Percentiles rank a stretch among this genome's conserved stretches.
Conservation (phyloP, 2,888 invertebrate species). For the Parasteatoda lunata region DNA sequence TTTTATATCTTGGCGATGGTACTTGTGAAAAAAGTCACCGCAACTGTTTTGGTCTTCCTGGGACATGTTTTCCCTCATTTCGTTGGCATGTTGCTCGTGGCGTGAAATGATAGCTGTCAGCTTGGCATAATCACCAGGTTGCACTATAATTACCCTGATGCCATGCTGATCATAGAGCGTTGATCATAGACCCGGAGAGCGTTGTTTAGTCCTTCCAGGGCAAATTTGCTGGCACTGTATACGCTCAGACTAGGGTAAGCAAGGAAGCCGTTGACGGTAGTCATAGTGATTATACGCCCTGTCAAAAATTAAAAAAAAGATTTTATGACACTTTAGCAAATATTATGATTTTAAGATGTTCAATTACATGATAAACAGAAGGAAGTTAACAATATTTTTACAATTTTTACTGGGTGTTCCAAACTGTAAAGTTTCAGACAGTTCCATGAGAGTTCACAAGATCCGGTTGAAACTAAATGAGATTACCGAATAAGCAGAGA, state of each 20-base stretch:
- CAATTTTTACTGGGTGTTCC: too few species aligned
- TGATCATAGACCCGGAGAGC: slow-evolving; percentile 85
- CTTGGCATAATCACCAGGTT: slow-evolving; percentile 85
- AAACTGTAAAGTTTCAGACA: too few species aligned
- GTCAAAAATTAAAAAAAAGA: background rate
- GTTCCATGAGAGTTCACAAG: too few species aligned
- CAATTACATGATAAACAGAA: too few species aligned
- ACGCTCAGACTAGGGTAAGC: slow-evolving; percentile 83
- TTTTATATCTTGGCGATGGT: slow-evolving; percentile 74
- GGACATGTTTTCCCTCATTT: slow-evolving; percentile 81
- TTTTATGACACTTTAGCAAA: background rate
- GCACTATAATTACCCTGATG: slow-evolving; percentile 82
- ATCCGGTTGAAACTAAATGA: too few species aligned
- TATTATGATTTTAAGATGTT: too few species aligned
- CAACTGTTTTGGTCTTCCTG: slow-evolving; percentile 78
- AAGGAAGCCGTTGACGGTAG: slow-evolving; percentile 87
- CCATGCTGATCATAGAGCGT: slow-evolving; percentile 80
- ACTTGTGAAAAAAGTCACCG: slow-evolving; percentile 73
- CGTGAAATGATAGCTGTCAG: slow-evolving; percentile 82
- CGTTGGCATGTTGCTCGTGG: slow-evolving; percentile 79
- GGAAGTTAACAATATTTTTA: too few species aligned
- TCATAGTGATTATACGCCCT: slow-evolving; percentile 86
- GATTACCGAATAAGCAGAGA: too few species aligned
- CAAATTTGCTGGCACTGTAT: slow-evolving; percentile 89
- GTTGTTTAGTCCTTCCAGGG: slow-evolving; percentile 82